Evolutionary conservation across 1,140 invertebrate genomes (phyloP), one percentile per base, ranked within the genome.

Genomic region (Bursaphelenchus mucronatus): DNA sequence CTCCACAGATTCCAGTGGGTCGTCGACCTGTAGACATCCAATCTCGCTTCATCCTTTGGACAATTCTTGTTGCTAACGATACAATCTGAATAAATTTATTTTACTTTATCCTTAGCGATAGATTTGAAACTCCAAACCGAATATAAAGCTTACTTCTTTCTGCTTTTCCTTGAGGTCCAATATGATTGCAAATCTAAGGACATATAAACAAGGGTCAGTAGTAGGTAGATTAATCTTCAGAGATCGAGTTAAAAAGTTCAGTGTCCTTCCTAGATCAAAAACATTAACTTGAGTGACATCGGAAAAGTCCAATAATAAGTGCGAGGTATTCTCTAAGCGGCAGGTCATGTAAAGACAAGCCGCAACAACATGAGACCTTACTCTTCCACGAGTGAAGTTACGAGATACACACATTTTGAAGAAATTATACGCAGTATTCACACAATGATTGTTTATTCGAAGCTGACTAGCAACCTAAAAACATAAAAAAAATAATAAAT

Each of bases 331-430:
- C 84, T 96, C 92, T 19, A 90, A 90, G 66, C 95, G 85, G 77
- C 94, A 97, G 2, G 92, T 94, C 70, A 98, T 91, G 78, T 98
- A 99, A 8, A 98, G 88, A 85, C 94, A 98, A 50, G 95, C 93
- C 61, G 94, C 94, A 81, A 94, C 88, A 64, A 97, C 92, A 75
- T 92, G 90, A n/a, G 87, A 87, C 73, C 90, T 88, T 68, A 89
- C 91, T 30, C 94, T 84, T 43, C 95, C 95, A 76, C 91, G 87
- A 0, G 94, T 97, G 19, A 97, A 68, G 59, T 92, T 87, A 68
- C 88, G 82, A 54, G 86, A 86, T n/a, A 96, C 82, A 40, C 93
- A 94, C 89, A 97, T 89, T 85, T 94, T 96, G 82, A 94, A 99
- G 83, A 96, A 96, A 78, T 91, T 93, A 69, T 90, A 90, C 5